A percentile compares a stretch with the other conserved stretches of the same genome.
Evolutionary conservation across 2,888 invertebrate genomes (phyloP).

Genomic region (Mesorhabditis spiculigera): DNA sequence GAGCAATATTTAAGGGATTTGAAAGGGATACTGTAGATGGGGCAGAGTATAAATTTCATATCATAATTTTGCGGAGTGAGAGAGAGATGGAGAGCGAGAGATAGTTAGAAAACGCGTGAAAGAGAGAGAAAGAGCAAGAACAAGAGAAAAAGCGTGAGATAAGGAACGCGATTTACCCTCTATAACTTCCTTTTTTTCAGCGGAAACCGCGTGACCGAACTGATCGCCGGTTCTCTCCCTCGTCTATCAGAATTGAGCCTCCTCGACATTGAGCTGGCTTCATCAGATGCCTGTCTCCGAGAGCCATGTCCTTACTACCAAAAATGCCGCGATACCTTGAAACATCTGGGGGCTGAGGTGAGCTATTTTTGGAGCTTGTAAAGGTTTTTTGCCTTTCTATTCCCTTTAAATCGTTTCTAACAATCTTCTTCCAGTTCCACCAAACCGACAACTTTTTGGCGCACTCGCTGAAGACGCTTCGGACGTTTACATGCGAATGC

Average conservation of each 20-base stretch:
- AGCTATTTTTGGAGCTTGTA: too few relatives aligned
- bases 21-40: too few relatives aligned
- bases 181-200: slow-evolving; percentile 27
- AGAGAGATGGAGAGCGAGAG: too few relatives aligned
- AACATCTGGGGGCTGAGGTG: slow-evolving; percentile 36
- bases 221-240: slow-evolving; percentile 27
- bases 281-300: slow-evolving; percentile 45
- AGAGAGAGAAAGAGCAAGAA: background rate
- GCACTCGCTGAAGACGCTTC: slow-evolving; percentile 43
- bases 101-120: too few relatives aligned
- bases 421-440: slow-evolving; percentile 28
- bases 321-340: slow-evolving; percentile 47
- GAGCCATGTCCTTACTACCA: slow-evolving; percentile 56
- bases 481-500: slow-evolving; percentile 54
- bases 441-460: slow-evolving; percentile 54
- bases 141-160: background rate
- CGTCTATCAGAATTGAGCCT: slow-evolving; percentile 37
- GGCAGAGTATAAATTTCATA: too few relatives aligned
- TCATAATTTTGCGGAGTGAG: too few relatives aligned
- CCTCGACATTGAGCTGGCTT: slow-evolving; percentile 31
- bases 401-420: too few relatives aligned
- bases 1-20: too few relatives aligned
- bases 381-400: too few relatives aligned
- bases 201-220: slow-evolving; percentile 40
- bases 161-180: background rate